Evolutionary conservation across 1,140 invertebrate genomes (phyloP), one percentile per base, ranked within the genome.

Genomic region (Cardiocondyla obscurior): DNA sequence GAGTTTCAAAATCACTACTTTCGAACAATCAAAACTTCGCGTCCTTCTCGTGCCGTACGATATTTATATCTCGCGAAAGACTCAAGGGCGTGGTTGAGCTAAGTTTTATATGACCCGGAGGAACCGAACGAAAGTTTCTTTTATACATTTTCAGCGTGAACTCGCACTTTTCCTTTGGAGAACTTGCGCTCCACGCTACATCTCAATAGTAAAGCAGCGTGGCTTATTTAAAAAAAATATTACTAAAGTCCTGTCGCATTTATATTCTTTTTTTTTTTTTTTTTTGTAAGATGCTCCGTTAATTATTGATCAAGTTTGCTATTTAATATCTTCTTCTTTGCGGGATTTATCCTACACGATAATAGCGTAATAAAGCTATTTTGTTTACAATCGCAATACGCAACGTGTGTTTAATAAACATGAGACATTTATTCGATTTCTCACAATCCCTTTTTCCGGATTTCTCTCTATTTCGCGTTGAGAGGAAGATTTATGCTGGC

Each of bases 101-200:
- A 84, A 88, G 86, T 89, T 89, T 89, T 89, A 89, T 87, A 89
- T 44, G 73, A 85, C 81, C 81, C 85, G 69, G 51, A 87, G 77
- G 85, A 87, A 85, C 81, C 72, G 83, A 89, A 85, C 49, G 39
- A 82, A 88, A 89, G 73, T 89, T 87, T 85, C 85, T 84, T 87
- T 82, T 84, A 89, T 89, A 87, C 83, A 85, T 89, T 89, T 87
- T 82, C 88, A 77, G 62, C 46, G 70, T 55, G 55, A 83, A 64
- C 81, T 82, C 70, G 70, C 84, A 76, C 83, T 79, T 74, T 58
- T 58, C 53, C 51, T 14, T 51, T 53, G 30, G 28, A 81, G 72
- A 88, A 87, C 62, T 87, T 83, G 62, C 69, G 28, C 51, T 53
- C 46, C 28, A 74, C 64, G 51, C 14, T 74, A 83, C 85, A 87